A percentile compares a stretch with the other conserved stretches of the same genome.
Conservation (phyloP, 2,797 vertebrate genomes). For the Graptemys geographica region DNA sequence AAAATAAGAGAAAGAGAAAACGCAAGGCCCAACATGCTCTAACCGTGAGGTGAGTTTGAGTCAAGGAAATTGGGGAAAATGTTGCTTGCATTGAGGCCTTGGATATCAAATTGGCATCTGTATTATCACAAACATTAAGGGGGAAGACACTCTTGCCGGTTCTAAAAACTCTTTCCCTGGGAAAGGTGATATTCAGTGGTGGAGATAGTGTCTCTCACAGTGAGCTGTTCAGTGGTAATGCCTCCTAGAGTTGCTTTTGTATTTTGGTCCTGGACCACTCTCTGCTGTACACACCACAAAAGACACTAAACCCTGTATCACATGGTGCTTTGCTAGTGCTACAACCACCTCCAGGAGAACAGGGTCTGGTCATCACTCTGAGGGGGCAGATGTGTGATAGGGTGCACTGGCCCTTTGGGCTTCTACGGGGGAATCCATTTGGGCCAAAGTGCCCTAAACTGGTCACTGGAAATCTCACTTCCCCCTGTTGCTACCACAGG, state of each 20-base stretch:
- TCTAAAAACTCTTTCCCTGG: not conserved
- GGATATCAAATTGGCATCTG: not conserved
- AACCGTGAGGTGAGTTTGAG: not conserved
- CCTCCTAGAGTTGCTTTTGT: no score
- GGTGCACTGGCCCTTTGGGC: no score
- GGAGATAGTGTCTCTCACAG: not conserved
- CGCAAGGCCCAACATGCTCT: not conserved
- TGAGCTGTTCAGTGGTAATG: no score
- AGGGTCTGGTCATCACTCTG: no score
- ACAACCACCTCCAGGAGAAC: not conserved
- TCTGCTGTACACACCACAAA: fast-evolving
- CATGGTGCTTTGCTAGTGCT: not conserved
- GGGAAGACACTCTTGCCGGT: not conserved
- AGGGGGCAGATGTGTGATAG: no score
- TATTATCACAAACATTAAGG: not conserved
- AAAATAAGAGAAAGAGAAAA: not conserved
- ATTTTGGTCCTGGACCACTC: no score
- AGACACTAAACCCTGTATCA: no score
- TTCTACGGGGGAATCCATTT: no score
- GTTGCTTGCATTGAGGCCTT: not conserved
- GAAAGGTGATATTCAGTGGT: not conserved
- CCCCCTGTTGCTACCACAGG: no score
- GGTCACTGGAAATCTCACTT: no score
- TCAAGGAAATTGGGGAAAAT: not conserved
- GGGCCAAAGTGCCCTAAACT: no score